phyloP scores from a whole-genome alignment of 2,113 vertebrate genomes.

The Parotia lawesii region DNA sequence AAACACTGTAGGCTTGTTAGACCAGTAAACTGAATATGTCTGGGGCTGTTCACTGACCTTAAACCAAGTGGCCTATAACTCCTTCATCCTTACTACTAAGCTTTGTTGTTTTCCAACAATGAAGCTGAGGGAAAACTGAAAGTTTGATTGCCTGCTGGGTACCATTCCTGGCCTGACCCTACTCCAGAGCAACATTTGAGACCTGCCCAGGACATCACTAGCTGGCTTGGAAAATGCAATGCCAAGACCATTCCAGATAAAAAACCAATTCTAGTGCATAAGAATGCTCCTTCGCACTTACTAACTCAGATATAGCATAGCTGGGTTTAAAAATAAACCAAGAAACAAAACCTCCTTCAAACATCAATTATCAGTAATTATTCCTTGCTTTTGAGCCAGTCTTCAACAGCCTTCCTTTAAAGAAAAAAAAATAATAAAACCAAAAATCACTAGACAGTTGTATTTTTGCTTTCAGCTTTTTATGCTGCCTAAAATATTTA shows the following conservation, averaged over 20 bases:
- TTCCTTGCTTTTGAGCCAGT: not conserved
- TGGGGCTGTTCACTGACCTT: not conserved
- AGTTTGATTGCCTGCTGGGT: not conserved
- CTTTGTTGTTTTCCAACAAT: not conserved
- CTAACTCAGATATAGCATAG: not conserved
- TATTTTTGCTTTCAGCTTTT: not conserved
- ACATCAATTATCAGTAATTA: not conserved
- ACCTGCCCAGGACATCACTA: not conserved
- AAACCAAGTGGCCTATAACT: not conserved
- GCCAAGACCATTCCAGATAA: not conserved
- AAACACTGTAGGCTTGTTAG: not conserved
- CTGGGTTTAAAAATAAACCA: not conserved
- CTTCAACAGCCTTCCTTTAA: not conserved
- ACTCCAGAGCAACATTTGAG: rapidly evolving
- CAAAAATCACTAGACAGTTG: not conserved
- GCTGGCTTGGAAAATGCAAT: not conserved
- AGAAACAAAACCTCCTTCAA: not conserved
- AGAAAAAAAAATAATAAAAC: not conserved
- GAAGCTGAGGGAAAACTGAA: not conserved
- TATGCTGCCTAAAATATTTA: not conserved
- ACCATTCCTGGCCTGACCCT: not conserved
- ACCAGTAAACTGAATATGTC: not conserved
- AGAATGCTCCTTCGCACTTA: not conserved
- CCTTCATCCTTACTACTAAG: not conserved
- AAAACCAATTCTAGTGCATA: not conserved